A percentile compares a stretch with the other conserved stretches of the same genome.
Evolutionary conservation across 2,113 vertebrate genomes (phyloP).

Genomic region (Podilymbus podiceps): DNA sequence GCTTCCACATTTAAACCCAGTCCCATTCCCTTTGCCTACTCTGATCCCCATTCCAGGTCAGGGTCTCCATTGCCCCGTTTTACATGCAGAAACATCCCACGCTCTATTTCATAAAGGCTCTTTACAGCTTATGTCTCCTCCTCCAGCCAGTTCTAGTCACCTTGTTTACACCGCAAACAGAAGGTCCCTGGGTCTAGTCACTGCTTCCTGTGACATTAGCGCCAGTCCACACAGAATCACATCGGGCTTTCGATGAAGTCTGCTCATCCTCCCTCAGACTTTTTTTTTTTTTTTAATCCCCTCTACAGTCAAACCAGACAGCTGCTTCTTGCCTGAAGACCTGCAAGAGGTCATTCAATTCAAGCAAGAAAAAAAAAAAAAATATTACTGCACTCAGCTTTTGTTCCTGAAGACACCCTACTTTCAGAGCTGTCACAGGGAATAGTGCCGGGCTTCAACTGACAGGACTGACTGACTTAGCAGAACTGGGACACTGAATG

Average conservation of each 20-base stretch:
- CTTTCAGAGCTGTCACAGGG: neutral
- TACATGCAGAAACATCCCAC: neutral
- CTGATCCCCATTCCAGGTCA: neutral
- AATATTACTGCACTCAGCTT: neutral
- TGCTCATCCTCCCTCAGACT: neutral
- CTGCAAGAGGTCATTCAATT: neutral
- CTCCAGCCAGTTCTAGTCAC: neutral
- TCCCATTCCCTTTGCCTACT: neutral
- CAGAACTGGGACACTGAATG: accelerated
- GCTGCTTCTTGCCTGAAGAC: neutral
- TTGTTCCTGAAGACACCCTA: neutral
- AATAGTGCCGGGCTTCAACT: neutral
- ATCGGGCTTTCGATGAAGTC: neutral
- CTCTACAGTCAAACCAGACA: neutral
- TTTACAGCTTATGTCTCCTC: neutral
- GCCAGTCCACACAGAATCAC: accelerated
- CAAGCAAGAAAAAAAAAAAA: neutral
- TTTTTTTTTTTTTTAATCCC: neutral
- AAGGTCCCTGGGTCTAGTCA: neutral
- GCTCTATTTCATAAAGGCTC: neutral
- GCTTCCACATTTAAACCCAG: neutral
- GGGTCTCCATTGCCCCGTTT: neutral
- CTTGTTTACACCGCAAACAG: accelerated
- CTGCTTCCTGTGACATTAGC: neutral
- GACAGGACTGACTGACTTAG: neutral